These are phyloP conservation scores for Acrocephalus arundinaceus DNA, from an alignment of 2,113 vertebrate species.

Conservation along the genomic window DNA sequence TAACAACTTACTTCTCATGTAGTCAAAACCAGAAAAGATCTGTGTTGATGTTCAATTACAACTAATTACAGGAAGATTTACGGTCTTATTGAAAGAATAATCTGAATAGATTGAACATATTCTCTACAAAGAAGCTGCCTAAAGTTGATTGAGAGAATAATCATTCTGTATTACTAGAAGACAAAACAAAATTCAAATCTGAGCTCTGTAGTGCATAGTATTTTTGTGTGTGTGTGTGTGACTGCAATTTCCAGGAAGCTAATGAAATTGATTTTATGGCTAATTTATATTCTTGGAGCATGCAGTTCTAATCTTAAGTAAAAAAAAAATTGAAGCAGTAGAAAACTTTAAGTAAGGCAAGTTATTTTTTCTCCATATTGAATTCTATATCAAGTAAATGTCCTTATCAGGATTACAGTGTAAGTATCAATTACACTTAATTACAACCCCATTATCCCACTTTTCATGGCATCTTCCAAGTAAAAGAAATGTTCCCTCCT, in stretches of 20 bases:
- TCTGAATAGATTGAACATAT: neutral
- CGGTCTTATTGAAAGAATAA: neutral
- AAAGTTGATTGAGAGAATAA: neutral
- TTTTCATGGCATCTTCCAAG: neutral
- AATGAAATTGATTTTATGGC: slow-evolving; percentile 17
- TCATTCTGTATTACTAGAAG: neutral
- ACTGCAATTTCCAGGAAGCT: neutral
- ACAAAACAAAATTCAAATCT: neutral
- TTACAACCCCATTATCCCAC: neutral
- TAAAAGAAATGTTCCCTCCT: neutral
- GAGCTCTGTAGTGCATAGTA: neutral
- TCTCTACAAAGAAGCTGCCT: neutral
- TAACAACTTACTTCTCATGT: neutral
- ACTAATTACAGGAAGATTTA: neutral
- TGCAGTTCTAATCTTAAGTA: neutral
- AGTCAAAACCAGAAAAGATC: neutral
- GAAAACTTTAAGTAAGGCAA: neutral
- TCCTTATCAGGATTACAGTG: neutral
- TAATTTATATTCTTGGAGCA: neutral
- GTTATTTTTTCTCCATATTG: slow-evolving; percentile 2
- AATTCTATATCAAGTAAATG: neutral
- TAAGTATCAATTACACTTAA: neutral
- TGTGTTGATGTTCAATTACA: neutral
- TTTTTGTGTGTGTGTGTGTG: neutral
- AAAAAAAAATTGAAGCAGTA: neutral